These are phyloP conservation scores for Plutomurus gul DNA, from an alignment of 1,140 invertebrate species.

Conservation along the genomic window DNA sequence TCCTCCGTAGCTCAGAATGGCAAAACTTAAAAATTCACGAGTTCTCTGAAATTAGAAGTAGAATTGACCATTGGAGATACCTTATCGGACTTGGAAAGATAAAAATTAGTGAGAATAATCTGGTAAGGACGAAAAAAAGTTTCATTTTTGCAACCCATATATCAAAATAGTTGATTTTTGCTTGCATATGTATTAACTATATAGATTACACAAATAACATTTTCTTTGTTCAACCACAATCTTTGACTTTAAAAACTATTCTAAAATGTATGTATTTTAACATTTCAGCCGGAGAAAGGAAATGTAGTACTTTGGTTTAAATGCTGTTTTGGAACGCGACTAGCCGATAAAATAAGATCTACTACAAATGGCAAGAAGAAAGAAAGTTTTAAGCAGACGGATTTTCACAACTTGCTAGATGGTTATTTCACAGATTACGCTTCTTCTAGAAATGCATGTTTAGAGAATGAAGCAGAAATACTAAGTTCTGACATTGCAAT, in stretches of 20 bases:
- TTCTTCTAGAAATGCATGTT: too few relatives aligned
- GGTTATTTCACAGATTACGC: neutral
- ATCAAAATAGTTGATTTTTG: too few relatives aligned
- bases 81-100: neutral
- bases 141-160: too few relatives aligned
- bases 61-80: neutral
- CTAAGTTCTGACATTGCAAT: neutral
- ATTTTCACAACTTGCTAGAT: neutral
- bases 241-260: too few relatives aligned
- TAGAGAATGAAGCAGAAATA: neutral
- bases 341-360: neutral
- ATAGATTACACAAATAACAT: too few relatives aligned
- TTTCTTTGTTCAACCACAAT: too few relatives aligned
- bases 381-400: neutral
- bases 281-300: conserved; percentile 33
- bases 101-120: neutral
- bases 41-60: neutral
- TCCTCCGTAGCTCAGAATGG: neutral
- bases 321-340: conserved; percentile 40
- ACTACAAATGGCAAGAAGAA: neutral
- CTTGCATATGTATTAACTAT: too few relatives aligned
- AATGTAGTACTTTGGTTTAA: conserved; percentile 31
- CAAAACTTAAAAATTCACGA: neutral
- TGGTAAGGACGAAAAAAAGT: too few relatives aligned
- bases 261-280: too few relatives aligned